Conservation (phyloP, 2,888 invertebrate species). For the Stenolophus ochropezus region DNA sequence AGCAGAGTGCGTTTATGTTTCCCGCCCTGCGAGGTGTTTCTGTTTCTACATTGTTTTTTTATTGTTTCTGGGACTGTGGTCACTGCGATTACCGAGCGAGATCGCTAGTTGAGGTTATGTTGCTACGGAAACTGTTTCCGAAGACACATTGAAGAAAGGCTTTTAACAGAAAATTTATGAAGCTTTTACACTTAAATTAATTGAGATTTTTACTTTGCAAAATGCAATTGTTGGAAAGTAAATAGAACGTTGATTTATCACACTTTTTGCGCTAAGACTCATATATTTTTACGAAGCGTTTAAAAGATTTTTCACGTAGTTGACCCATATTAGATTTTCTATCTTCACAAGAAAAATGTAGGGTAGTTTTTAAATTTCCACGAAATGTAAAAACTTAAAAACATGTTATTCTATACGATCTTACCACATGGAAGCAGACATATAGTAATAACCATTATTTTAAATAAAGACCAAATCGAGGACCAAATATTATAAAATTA, state of each 20-base stretch:
- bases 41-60: slow-evolving; percentile 56
- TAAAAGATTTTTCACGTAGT: not conserved
- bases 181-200: not conserved
- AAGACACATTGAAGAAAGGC: not conserved
- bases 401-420: too few relatives aligned
- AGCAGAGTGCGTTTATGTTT: slow-evolving; percentile 56
- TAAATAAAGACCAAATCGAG: too few relatives aligned
- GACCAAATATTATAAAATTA: too few relatives aligned
- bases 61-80: slow-evolving; percentile 52
- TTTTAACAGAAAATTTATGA: not conserved
- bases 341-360: not conserved
- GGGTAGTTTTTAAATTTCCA: not conserved
- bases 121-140: slow-evolving; percentile 12
- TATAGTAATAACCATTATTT: too few relatives aligned
- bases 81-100: slow-evolving; percentile 39
- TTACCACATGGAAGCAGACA: too few relatives aligned
- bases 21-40: slow-evolving; percentile 50
- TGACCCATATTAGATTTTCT: not conserved
- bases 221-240: not conserved
- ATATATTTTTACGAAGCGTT: not conserved
- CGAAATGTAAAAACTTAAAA: too few relatives aligned
- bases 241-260: not conserved
- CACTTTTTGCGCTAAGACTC: not conserved
- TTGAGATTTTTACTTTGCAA: not conserved
- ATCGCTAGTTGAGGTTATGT: slow-evolving; percentile 26